A percentile compares a stretch with the other conserved stretches of the same genome.
Conservation (phyloP, 2,888 invertebrate genomes). For the Ferdinandea cuprea region DNA sequence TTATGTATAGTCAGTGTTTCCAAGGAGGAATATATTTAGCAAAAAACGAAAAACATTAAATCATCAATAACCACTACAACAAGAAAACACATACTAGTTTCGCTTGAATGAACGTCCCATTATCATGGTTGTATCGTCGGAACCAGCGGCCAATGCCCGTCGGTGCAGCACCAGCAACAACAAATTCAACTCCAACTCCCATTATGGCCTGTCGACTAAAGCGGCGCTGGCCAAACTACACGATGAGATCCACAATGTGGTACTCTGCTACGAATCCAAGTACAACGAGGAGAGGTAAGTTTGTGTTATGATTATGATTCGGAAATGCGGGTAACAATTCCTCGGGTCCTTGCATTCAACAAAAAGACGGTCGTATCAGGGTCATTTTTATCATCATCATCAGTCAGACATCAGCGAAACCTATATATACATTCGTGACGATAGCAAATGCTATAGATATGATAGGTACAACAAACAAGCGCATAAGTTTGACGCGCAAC, state of each 20-base stretch:
- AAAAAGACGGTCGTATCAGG: conserved; percentile 31
- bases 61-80: neutral
- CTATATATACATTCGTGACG: conserved; percentile 28
- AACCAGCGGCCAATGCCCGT: conserved; percentile 45
- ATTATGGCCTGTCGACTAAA: conserved; percentile 86
- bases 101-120: conserved; percentile 68
- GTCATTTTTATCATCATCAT: conserved; percentile 45
- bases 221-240: conserved; percentile 88
- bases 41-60: conserved; percentile 2
- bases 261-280: conserved; percentile 86
- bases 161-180: conserved; percentile 29
- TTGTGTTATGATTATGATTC: neutral
- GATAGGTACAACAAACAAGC: conserved; percentile 12
- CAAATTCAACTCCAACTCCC: conserved; percentile 49
- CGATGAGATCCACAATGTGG: conserved; percentile 87
- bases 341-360: neutral
- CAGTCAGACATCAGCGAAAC: neutral
- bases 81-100: conserved; percentile 21
- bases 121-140: conserved; percentile 63
- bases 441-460: conserved; percentile 21
- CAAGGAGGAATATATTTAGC: conserved; percentile 25
- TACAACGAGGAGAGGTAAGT: conserved; percentile 84
- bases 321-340: neutral
- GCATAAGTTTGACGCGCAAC: conserved; percentile 38
- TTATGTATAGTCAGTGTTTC: conserved; percentile 44